Conservation (phyloP, 2,888 invertebrate species). For the Arenicola marina region DNA sequence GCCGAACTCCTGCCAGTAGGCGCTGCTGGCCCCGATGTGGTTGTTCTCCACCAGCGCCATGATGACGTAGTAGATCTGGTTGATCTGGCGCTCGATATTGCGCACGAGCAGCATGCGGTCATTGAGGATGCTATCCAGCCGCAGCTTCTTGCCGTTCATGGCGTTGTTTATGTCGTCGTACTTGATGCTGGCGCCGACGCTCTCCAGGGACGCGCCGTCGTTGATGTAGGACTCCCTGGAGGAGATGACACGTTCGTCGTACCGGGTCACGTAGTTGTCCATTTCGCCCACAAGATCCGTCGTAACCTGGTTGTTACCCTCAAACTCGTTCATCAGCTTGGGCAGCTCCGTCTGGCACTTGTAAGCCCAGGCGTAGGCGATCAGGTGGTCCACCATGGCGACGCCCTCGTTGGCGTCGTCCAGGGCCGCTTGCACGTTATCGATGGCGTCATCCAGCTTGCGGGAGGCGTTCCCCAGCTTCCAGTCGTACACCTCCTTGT, state of each 20-base stretch:
- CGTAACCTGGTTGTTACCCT: neutral
- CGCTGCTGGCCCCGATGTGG: neutral
- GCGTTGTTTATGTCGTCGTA: neutral
- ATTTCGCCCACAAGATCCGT: neutral
- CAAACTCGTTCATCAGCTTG: neutral
- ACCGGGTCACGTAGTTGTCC: neutral
- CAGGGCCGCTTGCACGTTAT: neutral
- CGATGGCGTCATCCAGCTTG: neutral
- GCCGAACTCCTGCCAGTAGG: conserved; percentile 8
- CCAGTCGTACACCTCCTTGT: neutral
- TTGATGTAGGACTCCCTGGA: neutral
- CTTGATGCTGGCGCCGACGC: neutral
- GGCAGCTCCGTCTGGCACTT: neutral
- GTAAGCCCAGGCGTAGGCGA: neutral
- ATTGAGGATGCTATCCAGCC: neutral
- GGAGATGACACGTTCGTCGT: neutral
- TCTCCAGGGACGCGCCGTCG: neutral
- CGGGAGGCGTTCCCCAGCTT: neutral
- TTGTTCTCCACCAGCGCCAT: neutral
- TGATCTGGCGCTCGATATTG: conserved; percentile 5
- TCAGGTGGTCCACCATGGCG: neutral
- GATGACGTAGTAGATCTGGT: conserved; percentile 4
- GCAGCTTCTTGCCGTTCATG: neutral
- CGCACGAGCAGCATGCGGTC: neutral
- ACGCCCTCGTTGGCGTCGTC: neutral